A percentile compares a stretch with the other conserved stretches of the same genome.
Conservation (phyloP, 2,113 vertebrate genomes). For the Mustela nigripes region DNA sequence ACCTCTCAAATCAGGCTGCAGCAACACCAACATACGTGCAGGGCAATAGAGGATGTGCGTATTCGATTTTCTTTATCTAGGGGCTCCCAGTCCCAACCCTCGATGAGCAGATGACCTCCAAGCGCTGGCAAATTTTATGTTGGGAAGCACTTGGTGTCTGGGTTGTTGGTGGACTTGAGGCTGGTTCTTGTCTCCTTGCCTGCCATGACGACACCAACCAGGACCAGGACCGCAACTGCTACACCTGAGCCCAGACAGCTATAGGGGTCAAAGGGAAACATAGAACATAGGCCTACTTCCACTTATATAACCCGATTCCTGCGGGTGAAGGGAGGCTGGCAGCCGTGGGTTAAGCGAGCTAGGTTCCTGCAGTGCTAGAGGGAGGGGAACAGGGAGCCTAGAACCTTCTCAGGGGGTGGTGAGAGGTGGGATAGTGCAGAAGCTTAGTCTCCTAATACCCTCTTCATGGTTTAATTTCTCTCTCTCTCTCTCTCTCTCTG, state of each 20-base stretch:
- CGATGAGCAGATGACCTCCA: too few species aligned
- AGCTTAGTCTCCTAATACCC: accelerated
- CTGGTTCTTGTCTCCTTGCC: too few species aligned
- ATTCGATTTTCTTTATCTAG: not conserved
- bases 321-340: not conserved
- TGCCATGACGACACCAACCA: not conserved
- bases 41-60: accelerated
- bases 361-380: too few species aligned
- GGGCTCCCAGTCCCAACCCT: accelerated
- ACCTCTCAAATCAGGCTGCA: not conserved
- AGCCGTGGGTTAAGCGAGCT: not conserved
- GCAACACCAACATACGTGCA: not conserved
- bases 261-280: not conserved
- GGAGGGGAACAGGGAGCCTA: not conserved
- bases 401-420: not conserved
- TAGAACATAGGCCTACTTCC: accelerated
- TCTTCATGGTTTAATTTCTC: not conserved
- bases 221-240: not conserved
- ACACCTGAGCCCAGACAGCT: not conserved
- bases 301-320: not conserved
- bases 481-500: not conserved
- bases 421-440: accelerated
- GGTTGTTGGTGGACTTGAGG: accelerated
- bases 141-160: not conserved
- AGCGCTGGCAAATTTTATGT: not conserved